Evolutionary conservation across 1,140 invertebrate species (phyloP).

Genomic region (Cydia amplana): DNA sequence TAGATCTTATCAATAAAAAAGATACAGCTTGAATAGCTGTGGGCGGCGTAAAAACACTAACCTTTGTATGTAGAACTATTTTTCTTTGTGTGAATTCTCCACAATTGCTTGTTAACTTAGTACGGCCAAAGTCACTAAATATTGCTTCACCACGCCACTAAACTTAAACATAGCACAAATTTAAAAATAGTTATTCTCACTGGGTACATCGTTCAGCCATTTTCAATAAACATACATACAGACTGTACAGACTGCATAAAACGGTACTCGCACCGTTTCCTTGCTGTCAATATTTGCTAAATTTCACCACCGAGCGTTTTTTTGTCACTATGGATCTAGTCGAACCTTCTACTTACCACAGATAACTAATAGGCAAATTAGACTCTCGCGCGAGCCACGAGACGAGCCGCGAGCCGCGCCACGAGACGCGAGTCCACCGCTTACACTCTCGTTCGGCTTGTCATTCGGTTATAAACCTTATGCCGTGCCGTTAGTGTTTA

Average conservation of each 20-base stretch:
- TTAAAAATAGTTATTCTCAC: slow-evolving; percentile 52
- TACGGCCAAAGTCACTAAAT: slow-evolving; percentile 51
- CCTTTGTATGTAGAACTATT: slow-evolving; percentile 54
- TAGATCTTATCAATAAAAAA: slow-evolving; percentile 43
- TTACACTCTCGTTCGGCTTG: too few relatives aligned
- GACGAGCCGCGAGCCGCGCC: too few relatives aligned
- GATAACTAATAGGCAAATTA: too few relatives aligned
- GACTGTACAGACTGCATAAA: not conserved
- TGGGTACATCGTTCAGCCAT: slow-evolving; percentile 63
- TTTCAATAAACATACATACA: slow-evolving; percentile 52
- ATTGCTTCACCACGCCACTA: slow-evolving; percentile 70
- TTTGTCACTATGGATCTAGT: not conserved
- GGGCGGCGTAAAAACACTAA: slow-evolving; percentile 64
- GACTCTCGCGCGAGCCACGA: too few relatives aligned
- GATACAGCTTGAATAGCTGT: slow-evolving; percentile 61
- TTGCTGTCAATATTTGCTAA: not conserved
- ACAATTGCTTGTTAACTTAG: slow-evolving; percentile 7
- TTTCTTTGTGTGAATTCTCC: slow-evolving; percentile 31
- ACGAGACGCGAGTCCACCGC: too few relatives aligned
- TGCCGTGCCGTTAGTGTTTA: too few relatives aligned
- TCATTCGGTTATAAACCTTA: too few relatives aligned
- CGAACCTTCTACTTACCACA: not conserved
- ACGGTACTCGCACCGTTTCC: not conserved
- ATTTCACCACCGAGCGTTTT: not conserved
- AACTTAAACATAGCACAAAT: slow-evolving; percentile 55